Base-by-base conservation (phyloP, 2,797 vertebrate species). In the Glyptemys insculpta region DNA sequence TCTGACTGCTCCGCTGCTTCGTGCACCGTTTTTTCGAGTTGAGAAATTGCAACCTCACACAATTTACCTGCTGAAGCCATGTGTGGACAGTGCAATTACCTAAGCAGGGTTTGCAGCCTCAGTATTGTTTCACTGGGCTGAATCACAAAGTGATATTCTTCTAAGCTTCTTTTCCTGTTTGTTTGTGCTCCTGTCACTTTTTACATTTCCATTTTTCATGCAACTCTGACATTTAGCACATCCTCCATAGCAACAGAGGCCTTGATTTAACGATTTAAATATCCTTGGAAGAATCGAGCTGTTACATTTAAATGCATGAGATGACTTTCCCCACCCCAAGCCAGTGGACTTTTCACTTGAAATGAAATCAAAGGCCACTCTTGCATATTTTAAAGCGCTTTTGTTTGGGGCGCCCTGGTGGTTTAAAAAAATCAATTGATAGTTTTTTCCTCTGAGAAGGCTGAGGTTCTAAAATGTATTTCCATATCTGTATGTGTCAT, bases 361-460 rank as follows among this genome's bases (percentile, higher is more conserved):
- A 96, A 93, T 25, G 18, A 96, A 95, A 97, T 82, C 15, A 21
- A 95, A 95, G 21, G 59, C 74, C 84, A 78, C 37, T 44, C 41
- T 88, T 59, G 34, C 59, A 82, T 23, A 59, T 87, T 92, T 85
- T 84, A 72, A 84, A 95, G 81, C 44, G 83, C 31, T 25, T 88
- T 72, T 86, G 34, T 31, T 92, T 89, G 62, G 8, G 83, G 87
- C 34, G 49, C 16, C 54, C 76, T 52, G 31, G 15, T 56, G 92
- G 47, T 74, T 89, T 84, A 84, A 83, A 68, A 57, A 27, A 85
- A 81, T 27, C 21, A 59, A 25, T 12, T 83, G 29, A 5, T 88
- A 87, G 16, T 80, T 79, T 44, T 4, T 81, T 90, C 41, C 62
- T 88, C 93, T 78, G 78, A 54, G 93, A 87, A 94, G 65, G 80